Base-by-base conservation (phyloP, 30 jellyfish, hydroid and myxozoan species). In the Aurelia sp. region DNA sequence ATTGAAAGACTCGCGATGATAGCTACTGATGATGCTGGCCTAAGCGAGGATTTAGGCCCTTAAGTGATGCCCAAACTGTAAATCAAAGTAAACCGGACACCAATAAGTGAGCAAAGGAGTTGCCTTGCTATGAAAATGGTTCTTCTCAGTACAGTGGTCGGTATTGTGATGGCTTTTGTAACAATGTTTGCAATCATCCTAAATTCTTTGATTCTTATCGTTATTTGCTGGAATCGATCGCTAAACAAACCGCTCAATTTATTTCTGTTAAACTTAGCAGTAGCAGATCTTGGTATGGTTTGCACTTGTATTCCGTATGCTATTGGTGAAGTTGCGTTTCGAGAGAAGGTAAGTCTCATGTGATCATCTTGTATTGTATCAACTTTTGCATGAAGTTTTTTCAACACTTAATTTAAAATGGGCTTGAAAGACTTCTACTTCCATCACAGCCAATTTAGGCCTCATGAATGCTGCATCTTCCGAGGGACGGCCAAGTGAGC, bases 231-330 rank as follows among this genome's bases (percentile, higher is more conserved):
- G 92, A 89, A 81, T 30, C 88, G 57, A 1, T 89, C 97, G 52
- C 2, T 81, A 9, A 61, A 73, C 30, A 80, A 70, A 52, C 97
- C 97, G 16, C 86, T 89, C 64, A 90, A 82, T 75, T 41, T 90
- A 38, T 90, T 90, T 74, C 80, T 90, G 40, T 67, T 82, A 13
- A 90, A 90, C 60, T 78, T 90, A 78, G 97, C 97, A 16, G 16
- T 82, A 12, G 97, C 97, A 6, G 97, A 90, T 67, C 24, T 90
- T 55, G 93, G 94, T 7, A 24, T 81, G 76, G 88, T 78, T 3
- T 90, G 91, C 83, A 90, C 97, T 8, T 90, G 97, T 38, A 70
- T 90, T 21, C 97, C 97, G 5, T 78, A 80, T 47, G 97, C 97
- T 5, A 74, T 81, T 12, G 91, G 88, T 1, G 79, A 67, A 55